Evolutionary conservation across 2,888 invertebrate species (phyloP).

Genomic region (Mantis religiosa): DNA sequence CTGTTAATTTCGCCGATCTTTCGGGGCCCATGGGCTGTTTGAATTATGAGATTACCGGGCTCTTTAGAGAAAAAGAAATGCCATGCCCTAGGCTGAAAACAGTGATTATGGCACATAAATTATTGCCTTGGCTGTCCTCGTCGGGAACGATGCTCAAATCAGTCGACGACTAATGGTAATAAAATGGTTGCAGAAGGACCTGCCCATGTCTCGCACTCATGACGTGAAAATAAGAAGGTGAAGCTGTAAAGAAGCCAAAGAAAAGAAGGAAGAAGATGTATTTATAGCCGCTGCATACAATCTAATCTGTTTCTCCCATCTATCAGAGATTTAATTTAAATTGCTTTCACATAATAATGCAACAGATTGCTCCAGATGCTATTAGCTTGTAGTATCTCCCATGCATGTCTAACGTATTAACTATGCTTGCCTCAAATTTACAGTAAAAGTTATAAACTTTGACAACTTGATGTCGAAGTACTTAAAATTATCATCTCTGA

Average conservation of each 20-base stretch:
- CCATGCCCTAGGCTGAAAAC: neutral
- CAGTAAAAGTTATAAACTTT: too few relatives aligned
- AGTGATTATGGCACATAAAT: slow-evolving; percentile 8
- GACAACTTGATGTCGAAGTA: too few relatives aligned
- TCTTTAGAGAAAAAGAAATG: neutral
- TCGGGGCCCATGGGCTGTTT: neutral
- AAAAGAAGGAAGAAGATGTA: neutral
- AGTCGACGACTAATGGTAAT: neutral
- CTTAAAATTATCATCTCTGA: too few relatives aligned
- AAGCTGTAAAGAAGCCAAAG: neutral
- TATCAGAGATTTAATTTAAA: neutral
- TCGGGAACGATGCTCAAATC: neutral
- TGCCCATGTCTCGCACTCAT: neutral
- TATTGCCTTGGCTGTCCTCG: neutral
- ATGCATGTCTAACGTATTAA: too few relatives aligned
- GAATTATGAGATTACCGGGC: slow-evolving; percentile 1
- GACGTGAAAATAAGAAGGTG: neutral
- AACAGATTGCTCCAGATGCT: neutral
- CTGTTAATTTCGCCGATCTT: neutral
- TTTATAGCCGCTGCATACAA: neutral
- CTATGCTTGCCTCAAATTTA: too few relatives aligned
- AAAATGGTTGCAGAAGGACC: neutral
- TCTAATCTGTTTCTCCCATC: neutral
- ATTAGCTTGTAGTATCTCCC: neutral
- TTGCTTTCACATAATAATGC: neutral